A percentile compares a stretch with the other conserved stretches of the same genome.
Evolutionary conservation across 2,113 vertebrate species (phyloP).

Genomic region (Sylvietta virens): DNA sequence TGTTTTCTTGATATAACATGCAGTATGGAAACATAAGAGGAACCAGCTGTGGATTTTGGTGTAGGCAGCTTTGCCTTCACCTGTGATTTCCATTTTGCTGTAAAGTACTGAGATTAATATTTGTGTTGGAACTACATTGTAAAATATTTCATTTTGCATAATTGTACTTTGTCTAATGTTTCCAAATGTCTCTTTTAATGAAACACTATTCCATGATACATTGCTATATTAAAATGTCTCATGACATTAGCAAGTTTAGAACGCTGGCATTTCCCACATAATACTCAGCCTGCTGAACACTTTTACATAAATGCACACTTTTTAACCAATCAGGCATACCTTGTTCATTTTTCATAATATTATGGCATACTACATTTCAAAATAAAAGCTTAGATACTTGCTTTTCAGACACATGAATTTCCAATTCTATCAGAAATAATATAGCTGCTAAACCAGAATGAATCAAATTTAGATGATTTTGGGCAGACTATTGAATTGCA

Average conservation of each 20-base stretch:
- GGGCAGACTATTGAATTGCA: neutral
- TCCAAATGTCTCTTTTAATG: constrained; percentile 33
- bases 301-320: constrained; percentile 46
- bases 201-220: constrained; percentile 44
- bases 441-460: constrained; percentile 22
- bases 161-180: constrained; percentile 4
- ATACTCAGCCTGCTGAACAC: constrained; percentile 14
- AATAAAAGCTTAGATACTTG: constrained; percentile 55
- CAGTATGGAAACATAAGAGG: neutral
- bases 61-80: constrained; percentile 1
- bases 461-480: constrained; percentile 26
- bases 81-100: neutral
- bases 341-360: constrained; percentile 60
- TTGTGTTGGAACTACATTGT: neutral
- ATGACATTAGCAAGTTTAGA: constrained; percentile 42
- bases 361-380: constrained; percentile 46
- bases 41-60: neutral
- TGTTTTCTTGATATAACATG: neutral
- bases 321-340: constrained; percentile 51
- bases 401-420: constrained; percentile 53
- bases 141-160: constrained; percentile 12
- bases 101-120: neutral
- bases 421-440: constrained; percentile 32
- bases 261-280: constrained; percentile 41
- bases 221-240: constrained; percentile 40